Conservation (phyloP, 2,113 vertebrate genomes). For the Apus apus region DNA sequence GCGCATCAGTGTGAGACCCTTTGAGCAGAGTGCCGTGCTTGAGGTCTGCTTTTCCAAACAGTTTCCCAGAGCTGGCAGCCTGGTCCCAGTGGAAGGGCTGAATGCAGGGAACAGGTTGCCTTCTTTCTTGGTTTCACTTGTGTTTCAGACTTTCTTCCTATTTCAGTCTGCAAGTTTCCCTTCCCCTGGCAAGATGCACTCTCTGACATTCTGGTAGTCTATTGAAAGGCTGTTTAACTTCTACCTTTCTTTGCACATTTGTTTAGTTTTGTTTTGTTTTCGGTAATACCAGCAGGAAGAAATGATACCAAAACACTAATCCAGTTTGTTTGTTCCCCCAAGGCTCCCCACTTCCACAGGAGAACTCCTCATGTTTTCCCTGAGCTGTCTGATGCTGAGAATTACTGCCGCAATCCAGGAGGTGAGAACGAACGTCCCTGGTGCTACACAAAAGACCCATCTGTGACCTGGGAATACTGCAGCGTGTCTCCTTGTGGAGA, state of each 20-base stretch:
- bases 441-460: slow-evolving; percentile 85
- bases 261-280: not conserved
- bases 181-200: not conserved
- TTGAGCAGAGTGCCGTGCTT: fast-evolving
- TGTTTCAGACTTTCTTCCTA: not conserved
- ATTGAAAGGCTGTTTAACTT: not conserved
- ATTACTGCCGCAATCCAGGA: slow-evolving; percentile 88
- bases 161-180: not conserved
- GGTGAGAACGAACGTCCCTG: slow-evolving; percentile 86
- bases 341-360: slow-evolving; percentile 85
- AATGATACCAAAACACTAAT: not conserved
- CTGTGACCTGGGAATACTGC: slow-evolving; percentile 89
- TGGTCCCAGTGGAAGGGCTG: not conserved
- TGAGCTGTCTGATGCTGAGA: slow-evolving; percentile 84
- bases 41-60: not conserved
- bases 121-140: not conserved
- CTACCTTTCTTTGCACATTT: not conserved
- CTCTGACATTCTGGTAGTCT: not conserved
- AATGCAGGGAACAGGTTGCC: not conserved
- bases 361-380: slow-evolving; percentile 84
- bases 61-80: not conserved
- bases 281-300: not conserved
- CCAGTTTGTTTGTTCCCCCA: not conserved
- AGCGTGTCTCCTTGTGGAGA: slow-evolving; percentile 79
- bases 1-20: not conserved